Conservation (phyloP, 2,797 vertebrate species). For the Hephaestus fuliginosus region DNA sequence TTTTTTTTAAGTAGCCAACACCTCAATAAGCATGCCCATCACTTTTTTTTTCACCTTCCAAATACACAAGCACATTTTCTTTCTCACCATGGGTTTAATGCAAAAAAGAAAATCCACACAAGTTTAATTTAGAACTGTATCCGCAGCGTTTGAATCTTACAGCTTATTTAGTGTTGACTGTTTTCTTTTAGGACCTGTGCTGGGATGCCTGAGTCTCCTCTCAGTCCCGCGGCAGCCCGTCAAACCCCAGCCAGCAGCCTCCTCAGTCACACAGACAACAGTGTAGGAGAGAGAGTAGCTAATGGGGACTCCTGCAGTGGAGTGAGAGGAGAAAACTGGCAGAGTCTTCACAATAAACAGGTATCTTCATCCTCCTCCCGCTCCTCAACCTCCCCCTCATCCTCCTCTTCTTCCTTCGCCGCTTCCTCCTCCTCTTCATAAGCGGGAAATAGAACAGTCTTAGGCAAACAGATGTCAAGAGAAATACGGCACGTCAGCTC, state of each 20-base stretch:
- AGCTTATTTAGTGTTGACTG: constrained; percentile 31
- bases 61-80: neutral
- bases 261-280: constrained; percentile 66
- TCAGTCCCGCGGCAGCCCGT: constrained; percentile 72
- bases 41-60: neutral
- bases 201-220: constrained; percentile 79
- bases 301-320: constrained; percentile 73
- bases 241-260: constrained; percentile 75
- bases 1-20: neutral
- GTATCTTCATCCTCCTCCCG: constrained; percentile 56
- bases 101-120: neutral
- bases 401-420: constrained; percentile 5
- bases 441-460: constrained; percentile 55
- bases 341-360: constrained; percentile 74
- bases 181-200: constrained; percentile 50
- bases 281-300: constrained; percentile 54
- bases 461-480: constrained; percentile 55
- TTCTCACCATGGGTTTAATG: neutral
- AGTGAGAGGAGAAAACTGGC: constrained; percentile 69
- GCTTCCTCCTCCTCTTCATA: constrained; percentile 41
- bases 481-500: constrained; percentile 46
- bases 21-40: neutral
- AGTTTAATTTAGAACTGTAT: constrained; percentile 15
- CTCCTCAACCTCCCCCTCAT: constrained; percentile 27
- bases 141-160: neutral